These are phyloP conservation scores for Orycteropus afer DNA, from an alignment of 2,113 vertebrate species.

Conservation along the genomic window DNA sequence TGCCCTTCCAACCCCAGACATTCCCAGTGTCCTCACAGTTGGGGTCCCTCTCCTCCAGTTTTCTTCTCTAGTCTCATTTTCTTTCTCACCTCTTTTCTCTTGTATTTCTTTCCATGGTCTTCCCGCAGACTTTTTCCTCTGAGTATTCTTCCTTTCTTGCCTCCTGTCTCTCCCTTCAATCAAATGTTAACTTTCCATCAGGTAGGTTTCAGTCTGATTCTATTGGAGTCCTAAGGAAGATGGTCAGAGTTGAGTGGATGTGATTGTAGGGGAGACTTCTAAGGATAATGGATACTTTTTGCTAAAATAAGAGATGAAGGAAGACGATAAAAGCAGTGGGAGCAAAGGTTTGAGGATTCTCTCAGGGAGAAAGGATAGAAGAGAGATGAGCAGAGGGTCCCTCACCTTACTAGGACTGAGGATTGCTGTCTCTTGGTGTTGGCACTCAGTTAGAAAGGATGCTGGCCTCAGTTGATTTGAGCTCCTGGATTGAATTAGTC, in stretches of 20 bases:
- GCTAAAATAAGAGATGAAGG: not conserved
- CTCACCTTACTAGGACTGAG: not conserved
- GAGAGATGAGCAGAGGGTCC: not conserved
- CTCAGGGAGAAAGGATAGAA: not conserved
- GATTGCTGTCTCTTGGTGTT: not conserved
- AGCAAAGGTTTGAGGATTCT: not conserved
- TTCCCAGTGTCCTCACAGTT: not conserved
- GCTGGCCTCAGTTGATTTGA: conserved; percentile 72
- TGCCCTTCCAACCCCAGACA: too few relatives aligned
- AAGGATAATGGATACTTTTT: not conserved
- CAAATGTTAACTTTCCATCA: not conserved
- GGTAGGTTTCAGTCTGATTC: conserved; percentile 18
- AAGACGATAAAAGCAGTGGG: not conserved
- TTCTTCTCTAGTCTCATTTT: not conserved
- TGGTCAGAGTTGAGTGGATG: not conserved
- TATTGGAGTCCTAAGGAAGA: not conserved
- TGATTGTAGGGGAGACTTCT: not conserved
- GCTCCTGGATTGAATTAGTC: conserved; percentile 78
- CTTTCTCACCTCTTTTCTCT: not conserved
- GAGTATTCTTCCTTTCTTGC: not conserved
- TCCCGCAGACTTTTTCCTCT: not conserved
- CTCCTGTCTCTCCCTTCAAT: not conserved
- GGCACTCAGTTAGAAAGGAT: conserved; percentile 67
- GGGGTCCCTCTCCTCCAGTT: not conserved
- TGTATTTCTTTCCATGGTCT: not conserved